Base-by-base conservation (phyloP, 1,140 invertebrate species). In the Parapsyche elsis region DNA sequence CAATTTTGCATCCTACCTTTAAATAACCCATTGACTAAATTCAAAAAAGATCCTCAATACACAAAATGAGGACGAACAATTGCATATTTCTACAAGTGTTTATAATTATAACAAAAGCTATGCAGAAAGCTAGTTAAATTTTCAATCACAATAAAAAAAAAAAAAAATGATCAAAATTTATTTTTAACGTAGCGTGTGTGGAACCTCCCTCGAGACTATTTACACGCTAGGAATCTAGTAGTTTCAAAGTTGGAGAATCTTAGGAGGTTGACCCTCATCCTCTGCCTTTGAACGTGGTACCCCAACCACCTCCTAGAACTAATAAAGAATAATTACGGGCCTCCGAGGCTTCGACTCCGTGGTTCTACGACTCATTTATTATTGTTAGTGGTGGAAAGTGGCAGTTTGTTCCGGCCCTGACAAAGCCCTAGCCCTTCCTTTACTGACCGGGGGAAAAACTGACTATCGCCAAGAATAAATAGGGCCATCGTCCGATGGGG, bases 281-380 rank as follows among this genome's bases (percentile, higher is more conserved):
- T 7, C 30, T 38, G 2, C 30, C 30, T 38, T 7, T 38, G 30
- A 38, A 1, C 30, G 30, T 7, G 30, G 30, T 38, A 38, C 30
- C 30, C 30, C 30, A 7, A 38, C 9, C 21, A 67, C 76, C 75
- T 10, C 21, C 75, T 57, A 71, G 45, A 57, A 77, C 79, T 82
- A 82, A 82, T 82, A 82, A 82, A 82, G 81, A 82, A 82, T 82
- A 82, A 82, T 82, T 82, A 80, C 73, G 70, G 71, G 30, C 1
- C 24, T 30, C 76, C 45, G 70, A 67, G 71, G 45, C 78, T 78
- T 78, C 79, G 45, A 77, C 61, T 53, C 46, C 24, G 79, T 23
- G 38, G 76, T 16, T 59, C 75, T 53, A 38, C 49, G 21, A 78
- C 75, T 82, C 81, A 80, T 82, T 80, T 82, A 75, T 82, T 82